A percentile compares a stretch with the other conserved stretches of the same genome.
Conservation (phyloP, 2,888 invertebrate genomes). For the Andrena bucephala region DNA sequence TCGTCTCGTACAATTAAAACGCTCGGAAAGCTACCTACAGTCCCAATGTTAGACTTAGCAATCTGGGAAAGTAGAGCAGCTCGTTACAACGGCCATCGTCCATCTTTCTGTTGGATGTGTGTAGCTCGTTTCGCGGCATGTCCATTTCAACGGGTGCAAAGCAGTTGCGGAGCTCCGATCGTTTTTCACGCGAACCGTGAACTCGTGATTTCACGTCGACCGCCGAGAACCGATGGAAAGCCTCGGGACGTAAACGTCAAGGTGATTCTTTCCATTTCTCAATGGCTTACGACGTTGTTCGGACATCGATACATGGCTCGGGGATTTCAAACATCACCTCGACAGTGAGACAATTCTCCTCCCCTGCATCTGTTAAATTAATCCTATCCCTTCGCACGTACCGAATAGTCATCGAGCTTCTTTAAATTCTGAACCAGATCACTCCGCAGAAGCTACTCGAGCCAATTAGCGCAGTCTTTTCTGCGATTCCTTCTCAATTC, state of each 20-base stretch:
- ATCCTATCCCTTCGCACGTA: not conserved
- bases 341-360: not conserved
- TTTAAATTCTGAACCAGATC: not conserved
- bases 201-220: slow-evolving; percentile 21
- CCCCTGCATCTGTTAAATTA: too few relatives aligned
- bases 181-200: slow-evolving; percentile 35
- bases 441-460: not conserved
- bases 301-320: not conserved
- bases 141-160: slow-evolving; percentile 17
- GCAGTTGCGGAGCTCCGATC: slow-evolving; percentile 7
- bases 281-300: slow-evolving; percentile 26
- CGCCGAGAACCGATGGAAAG: not conserved
- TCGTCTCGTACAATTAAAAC: not conserved
- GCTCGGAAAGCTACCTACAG: not conserved
- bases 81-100: slow-evolving; percentile 11
- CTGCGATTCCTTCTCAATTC: not conserved
- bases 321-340: not conserved
- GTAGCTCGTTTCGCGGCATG: slow-evolving; percentile 9
- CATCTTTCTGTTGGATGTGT: not conserved
- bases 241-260: slow-evolving; percentile 40
- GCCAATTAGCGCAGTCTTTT: slow-evolving; percentile 35
- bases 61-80: not conserved
- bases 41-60: not conserved
- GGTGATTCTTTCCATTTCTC: slow-evolving; percentile 23
- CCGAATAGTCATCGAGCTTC: not conserved